Conservation (phyloP, 2,113 vertebrate genomes). For the Engystomops pustulosus region DNA sequence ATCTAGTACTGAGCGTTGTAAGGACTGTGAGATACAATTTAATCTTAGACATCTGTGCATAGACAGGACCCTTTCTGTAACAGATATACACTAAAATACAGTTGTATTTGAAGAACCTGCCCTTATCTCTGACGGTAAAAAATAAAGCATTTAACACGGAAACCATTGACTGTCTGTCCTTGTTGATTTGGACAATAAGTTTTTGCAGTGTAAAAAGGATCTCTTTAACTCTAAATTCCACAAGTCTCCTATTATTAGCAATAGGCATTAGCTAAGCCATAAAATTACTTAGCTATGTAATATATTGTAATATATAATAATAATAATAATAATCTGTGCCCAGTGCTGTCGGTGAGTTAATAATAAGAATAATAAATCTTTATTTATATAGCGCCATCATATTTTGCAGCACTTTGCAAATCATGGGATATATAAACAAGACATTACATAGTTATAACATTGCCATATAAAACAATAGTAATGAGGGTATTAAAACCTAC, state of each 20-base stretch:
- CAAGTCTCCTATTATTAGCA: neutral
- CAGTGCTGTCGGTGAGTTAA: too few species aligned
- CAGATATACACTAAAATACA: conserved; percentile 82
- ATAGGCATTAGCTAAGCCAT: neutral
- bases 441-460: too few species aligned
- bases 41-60: conserved; percentile 98
- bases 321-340: too few species aligned
- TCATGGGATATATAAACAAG: too few species aligned
- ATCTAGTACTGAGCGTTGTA: conserved; percentile 81
- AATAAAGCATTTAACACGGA: conserved; percentile 82
- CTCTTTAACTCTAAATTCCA: neutral
- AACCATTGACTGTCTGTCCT: conserved; percentile 35
- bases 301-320: too few species aligned
- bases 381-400: too few species aligned
- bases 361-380: too few species aligned
- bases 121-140: conserved; percentile 88
- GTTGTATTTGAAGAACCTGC: conserved; percentile 86
- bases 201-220: neutral
- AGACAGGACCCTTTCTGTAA: conserved; percentile 85
- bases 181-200: conserved; percentile 39
- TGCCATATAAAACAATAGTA: too few species aligned
- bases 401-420: too few species aligned
- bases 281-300: neutral
- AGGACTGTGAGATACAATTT: conserved; percentile 93
- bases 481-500: too few species aligned